Base-by-base conservation (phyloP, 1,140 invertebrate species). In the Phortica variegata region DNA sequence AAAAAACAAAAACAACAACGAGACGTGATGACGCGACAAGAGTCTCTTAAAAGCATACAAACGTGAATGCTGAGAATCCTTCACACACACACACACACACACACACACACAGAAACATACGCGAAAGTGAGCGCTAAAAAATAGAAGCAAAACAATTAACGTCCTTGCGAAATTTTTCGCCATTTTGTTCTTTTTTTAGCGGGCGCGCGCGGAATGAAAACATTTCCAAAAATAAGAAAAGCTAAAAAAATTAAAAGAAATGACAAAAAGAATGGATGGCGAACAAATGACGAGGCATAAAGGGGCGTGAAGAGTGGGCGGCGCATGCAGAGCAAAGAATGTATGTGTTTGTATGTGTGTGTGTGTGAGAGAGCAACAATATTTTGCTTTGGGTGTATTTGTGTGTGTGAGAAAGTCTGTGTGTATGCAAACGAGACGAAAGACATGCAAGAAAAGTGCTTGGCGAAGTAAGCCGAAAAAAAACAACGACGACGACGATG, bases 81-180 rank as follows among this genome's bases (percentile, higher is more conserved):
- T n/a, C 26, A 43, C 39, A 32, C 26, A 46, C 23, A 21, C 34
- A 42, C 48, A 43, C 37, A 46, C 15, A 21, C 39, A 56, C 43
- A 21, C 40, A 45, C 40, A 56, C 45, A 40, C 41, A 54, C 49
- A 60, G 52, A 58, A 31, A 31, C 45, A 29, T 20, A 48, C n/a
- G n/a, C n/a, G n/a, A n/a, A n/a, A n/a, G n/a, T n/a, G n/a, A 6
- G 23, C 23, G 23, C 23, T 43, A 61, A 65, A 65, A 68, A 69
- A 69, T 69, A 69, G 65, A 69, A 69, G 65, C 65, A 69, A 69
- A 69, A 69, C 65, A 69, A 69, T 69, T 69, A 65, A 69, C 65
- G 65, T 69, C 65, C 65, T 69, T 69, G 65, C 60, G 63, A 63
- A 61, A 59, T 17, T 68, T 59, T 59, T 61, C 61, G 61, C 61